Conservation (phyloP, 2,888 invertebrate species). For the Xestia ashworthii region DNA sequence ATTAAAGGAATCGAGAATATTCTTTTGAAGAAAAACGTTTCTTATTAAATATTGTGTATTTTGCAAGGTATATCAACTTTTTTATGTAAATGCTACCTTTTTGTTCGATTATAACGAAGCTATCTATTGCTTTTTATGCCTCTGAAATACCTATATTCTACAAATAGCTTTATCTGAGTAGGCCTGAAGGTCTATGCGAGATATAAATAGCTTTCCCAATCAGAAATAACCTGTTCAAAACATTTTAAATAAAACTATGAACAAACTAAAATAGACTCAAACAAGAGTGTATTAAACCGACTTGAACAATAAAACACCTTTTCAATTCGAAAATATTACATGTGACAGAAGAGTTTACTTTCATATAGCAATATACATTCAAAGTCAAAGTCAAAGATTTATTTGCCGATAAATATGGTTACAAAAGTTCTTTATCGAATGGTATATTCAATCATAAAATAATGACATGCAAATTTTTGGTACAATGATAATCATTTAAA, state of each 20-base stretch:
- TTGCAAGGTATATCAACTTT: background rate
- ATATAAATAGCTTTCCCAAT: background rate
- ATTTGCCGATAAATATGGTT: too few species aligned
- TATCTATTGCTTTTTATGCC: background rate
- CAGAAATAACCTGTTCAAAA: background rate
- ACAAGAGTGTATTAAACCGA: background rate
- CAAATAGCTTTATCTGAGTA: background rate
- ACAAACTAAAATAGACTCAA: background rate
- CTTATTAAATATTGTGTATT: background rate
- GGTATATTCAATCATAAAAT: too few species aligned
- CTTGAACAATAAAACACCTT: slow-evolving; percentile 9
- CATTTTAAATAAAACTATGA: background rate
- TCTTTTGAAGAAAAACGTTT: background rate
- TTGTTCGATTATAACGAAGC: background rate
- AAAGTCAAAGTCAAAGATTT: too few species aligned
- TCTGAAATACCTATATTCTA: background rate
- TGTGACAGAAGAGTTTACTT: slow-evolving; percentile 13
- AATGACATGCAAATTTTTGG: too few species aligned
- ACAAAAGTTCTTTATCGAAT: too few species aligned
- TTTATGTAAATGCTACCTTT: background rate
- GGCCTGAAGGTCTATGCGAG: background rate
- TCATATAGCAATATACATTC: background rate
- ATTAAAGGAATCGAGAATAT: background rate
- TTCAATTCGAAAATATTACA: slow-evolving; percentile 8
- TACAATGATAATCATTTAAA: too few species aligned